Base-by-base conservation (phyloP, 2,888 invertebrate genomes). In the Merodon equestris region DNA sequence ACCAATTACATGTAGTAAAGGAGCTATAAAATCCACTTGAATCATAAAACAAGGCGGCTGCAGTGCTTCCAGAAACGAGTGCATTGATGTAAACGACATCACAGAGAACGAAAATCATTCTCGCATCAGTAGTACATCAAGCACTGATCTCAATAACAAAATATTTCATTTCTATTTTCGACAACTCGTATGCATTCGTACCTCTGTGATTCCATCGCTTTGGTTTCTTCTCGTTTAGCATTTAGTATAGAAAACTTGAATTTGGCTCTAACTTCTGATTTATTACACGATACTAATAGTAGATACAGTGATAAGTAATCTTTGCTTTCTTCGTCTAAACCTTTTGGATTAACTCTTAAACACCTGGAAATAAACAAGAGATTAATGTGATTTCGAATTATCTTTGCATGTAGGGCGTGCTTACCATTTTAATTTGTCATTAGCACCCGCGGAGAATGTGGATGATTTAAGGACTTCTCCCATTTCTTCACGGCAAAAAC, bases 401-500 rank as follows among this genome's bases (percentile, higher is more conserved):
- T 3, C 18, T 7, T 13, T 34, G 19, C 19, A 9, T 7, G n/a
- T n/a, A n/a, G 27, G 7, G 27, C 27, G 27, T 42, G 27, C 89
- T 90, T 89, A 94, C 99, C 99, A 99, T 92, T 99, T 99, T 88
- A 99, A 92, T 92, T 99, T 99, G 91, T 99, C 99, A 92, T 98
- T 99, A 90, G 97, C 96, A 90, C 99, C 98, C 83, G 99, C 99
- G 84, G 98, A 99, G 91, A 99, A 99, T 85, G 99, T 98, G 86
- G 99, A 99, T 89, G 98, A 98, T 92, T 99, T 99, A 89, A 99
- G 92, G 85, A 99, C 99, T 92, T 99, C 99, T 86, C 99, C 99
- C 99, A 99, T 99, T 91, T 99, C 99, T 91, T 99, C 99, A 85
- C 99, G 95, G 92, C 99, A 99, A 91, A 99, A 99, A 92, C 98